Base-by-base conservation (phyloP, 2,888 invertebrate genomes). In the Leptogaster cylindrica region DNA sequence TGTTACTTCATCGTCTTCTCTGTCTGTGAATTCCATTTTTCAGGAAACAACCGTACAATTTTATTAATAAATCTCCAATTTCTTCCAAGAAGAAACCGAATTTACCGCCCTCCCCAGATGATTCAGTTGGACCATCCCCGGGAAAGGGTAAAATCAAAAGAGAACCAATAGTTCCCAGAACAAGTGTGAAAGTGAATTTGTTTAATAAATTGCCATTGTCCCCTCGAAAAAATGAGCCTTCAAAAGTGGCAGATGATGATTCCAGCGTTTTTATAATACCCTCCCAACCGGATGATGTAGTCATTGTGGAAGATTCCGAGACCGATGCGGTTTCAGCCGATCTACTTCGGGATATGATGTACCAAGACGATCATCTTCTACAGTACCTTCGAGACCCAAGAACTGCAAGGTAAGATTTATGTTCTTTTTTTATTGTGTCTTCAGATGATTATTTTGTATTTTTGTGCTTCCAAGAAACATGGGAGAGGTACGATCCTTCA, bases 231-330 rank as follows among this genome's bases (percentile, higher is more conserved):
- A 48, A 12, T 58, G 36, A 39, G 23, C 27, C 20, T 27, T 16
- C 16, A 2, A 20, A 51, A 7, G 6, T 8, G n/a, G 12, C 6
- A 12, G n/a, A 41, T 18, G 27, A 61, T 50, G 39, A 58, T 20
- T 36, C 46, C 0, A 50, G 66, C 36, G 20, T 68, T 3, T 55
- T 66, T 44, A 44, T 67, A n/a, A 12, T 70, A 18, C 58, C 66
- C 50, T 52, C 68, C 1, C 36, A 65, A 36, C 31, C 58, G n/a
- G 50, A 70, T 36, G 70, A 70, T 61, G 50, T 70, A 2, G 65
- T 70, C 2, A 16, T 46, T 16, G 41, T 70, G 16, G 68, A 70
- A 3, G 65, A 67, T 7, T 27, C 66, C 8, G 27, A 63, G 16
- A 18, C 16, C 1, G 28, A 12, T 12, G 14, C 51, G 3, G 31